These are phyloP conservation scores for Hypsibius dujardini DNA, from an alignment of 1,140 invertebrate genomes.

Conservation along the genomic window DNA sequence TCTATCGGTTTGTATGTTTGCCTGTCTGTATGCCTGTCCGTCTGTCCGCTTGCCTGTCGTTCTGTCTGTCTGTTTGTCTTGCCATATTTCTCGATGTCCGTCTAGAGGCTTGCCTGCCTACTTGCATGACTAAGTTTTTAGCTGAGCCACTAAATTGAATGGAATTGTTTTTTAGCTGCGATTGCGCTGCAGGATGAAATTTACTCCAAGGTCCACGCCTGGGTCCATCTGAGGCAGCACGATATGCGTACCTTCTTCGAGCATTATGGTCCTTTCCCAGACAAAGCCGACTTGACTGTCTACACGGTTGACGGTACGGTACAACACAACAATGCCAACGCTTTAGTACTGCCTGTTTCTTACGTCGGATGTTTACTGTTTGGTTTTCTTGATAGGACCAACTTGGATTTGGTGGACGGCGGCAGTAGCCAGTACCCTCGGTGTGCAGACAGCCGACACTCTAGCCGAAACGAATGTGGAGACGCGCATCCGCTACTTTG, in stretches of 20 bases:
- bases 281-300: neutral
- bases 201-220: neutral
- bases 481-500: too few species aligned
- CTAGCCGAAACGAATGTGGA: too few species aligned
- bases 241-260: neutral
- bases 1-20: too few species aligned
- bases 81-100: neutral
- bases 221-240: neutral
- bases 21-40: too few species aligned
- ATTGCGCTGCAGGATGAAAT: neutral
- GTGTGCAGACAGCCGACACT: too few species aligned
- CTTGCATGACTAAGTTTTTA: neutral
- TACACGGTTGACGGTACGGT: neutral
- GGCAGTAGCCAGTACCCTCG: constrained; percentile 7
- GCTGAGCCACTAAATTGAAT: neutral
- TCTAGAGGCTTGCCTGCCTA: neutral
- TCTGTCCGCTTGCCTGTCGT: neutral
- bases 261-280: neutral
- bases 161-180: neutral
- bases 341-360: neutral
- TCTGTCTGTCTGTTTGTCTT: neutral
- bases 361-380: neutral
- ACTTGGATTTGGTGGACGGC: constrained; percentile 22
- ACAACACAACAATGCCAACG: neutral
- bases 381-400: neutral